Evolutionary conservation across 2,113 vertebrate species (phyloP).

Genomic region (Odocoileus hemionus): DNA sequence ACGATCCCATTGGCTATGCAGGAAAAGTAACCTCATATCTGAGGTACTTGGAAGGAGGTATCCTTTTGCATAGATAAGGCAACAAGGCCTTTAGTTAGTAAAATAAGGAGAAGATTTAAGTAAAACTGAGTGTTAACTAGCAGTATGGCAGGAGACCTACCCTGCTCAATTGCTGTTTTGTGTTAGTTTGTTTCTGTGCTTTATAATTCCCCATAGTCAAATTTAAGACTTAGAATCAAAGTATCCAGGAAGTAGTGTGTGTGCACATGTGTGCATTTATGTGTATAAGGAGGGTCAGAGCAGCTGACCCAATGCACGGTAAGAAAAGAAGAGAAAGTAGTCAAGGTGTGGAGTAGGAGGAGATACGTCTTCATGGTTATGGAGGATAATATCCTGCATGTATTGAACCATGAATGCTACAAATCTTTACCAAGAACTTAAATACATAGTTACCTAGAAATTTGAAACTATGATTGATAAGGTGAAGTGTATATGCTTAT

Average conservation of each 20-base stretch:
- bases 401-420: not conserved
- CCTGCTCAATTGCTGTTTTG: not conserved
- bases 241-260: not conserved
- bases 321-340: not conserved
- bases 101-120: not conserved
- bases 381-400: not conserved
- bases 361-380: not conserved
- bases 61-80: not conserved
- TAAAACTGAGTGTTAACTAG: not conserved
- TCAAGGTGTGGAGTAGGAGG: not conserved
- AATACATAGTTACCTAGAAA: not conserved
- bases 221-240: conserved; percentile 7
- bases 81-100: not conserved
- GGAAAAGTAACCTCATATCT: not conserved
- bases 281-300: not conserved
- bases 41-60: not conserved
- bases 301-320: not conserved
- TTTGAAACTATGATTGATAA: not conserved
- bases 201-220: not conserved
- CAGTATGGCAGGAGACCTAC: not conserved
- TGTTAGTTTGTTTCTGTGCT: conserved; percentile 1
- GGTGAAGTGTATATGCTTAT: not conserved
- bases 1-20: not conserved
- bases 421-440: not conserved
- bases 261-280: too few species aligned